Evolutionary conservation across 2,113 vertebrate genomes (phyloP).

Genomic region (Helogale parvula): DNA sequence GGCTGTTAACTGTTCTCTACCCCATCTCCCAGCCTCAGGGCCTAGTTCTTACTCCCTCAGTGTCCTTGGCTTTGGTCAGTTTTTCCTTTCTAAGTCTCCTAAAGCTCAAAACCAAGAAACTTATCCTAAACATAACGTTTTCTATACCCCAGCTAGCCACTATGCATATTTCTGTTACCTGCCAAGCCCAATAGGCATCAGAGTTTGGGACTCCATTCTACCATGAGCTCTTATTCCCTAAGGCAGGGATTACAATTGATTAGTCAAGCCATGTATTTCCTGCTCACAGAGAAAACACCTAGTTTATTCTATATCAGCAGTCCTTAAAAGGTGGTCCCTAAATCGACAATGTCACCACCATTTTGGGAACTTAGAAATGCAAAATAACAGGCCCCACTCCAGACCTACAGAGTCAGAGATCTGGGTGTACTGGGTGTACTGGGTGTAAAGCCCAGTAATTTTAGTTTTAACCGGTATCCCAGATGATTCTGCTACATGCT

Average conservation of each 20-base stretch:
- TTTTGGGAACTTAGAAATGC: not conserved
- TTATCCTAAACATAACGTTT: not conserved
- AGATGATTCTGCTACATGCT: not conserved
- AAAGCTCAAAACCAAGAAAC: slow-evolving; percentile 19
- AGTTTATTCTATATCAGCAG: not conserved
- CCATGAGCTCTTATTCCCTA: not conserved
- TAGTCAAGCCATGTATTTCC: not conserved
- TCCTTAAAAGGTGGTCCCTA: not conserved
- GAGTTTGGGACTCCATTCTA: not conserved
- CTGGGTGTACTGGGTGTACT: not conserved
- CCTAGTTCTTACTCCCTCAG: not conserved
- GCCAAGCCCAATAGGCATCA: not conserved
- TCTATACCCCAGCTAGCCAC: not conserved
- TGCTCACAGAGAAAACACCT: not conserved
- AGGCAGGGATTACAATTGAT: not conserved
- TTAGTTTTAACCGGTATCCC: not conserved
- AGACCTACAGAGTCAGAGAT: not conserved
- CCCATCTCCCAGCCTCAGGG: not conserved
- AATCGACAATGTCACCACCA: not conserved
- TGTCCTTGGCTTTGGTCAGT: not conserved
- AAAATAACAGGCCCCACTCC: not conserved
- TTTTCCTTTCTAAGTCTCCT: not conserved
- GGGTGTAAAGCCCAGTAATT: not conserved
- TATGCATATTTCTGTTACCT: not conserved
- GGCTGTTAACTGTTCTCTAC: not conserved